Base-by-base conservation (phyloP, 2,113 vertebrate genomes). In the Urocynchramus pylzowi region DNA sequence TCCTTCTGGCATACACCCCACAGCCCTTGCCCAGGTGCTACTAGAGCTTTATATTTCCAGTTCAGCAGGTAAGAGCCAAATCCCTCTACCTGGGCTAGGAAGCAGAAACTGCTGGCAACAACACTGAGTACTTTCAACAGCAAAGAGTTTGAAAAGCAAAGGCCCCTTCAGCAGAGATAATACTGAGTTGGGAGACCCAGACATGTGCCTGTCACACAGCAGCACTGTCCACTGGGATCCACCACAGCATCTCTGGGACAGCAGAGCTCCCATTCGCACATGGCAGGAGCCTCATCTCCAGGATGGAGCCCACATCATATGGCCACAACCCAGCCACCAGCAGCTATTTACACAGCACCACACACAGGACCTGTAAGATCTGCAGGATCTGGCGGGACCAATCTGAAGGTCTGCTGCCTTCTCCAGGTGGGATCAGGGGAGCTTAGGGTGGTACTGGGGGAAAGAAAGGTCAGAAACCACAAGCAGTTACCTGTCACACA, bases 331-430 rank as follows among this genome's bases (percentile, higher is more conserved):
- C 87, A 41, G 82, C 60, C 78, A 27, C 39, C 52, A n/a, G 65
- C 70, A 87, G 52, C 11, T 49, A 57, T 18, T 67, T 31, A 50
- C 61, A 71, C 18, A 70, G 78, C 56, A 74, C 44, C 12, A 5
- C 3, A 3, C 42, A 9, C 1, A 8, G 35, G 57, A 50, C 28
- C 35, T 41, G 41, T 49, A 37, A 67, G 67, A 61, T 35, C 47
- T 31, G 41, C 39, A 42, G n/a, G 2, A 0, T n/a, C n/a, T 16
- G 23, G 16, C 24, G 47, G 52, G 56, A 86, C 39, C 0, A 0
- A 63, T 22, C 41, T 57, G 35, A 47, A 17, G 26, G 20, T 19
- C 68, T 64, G 22, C 67, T 42, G 56, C 56, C 65, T 87, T 63
- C 56, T 56, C 35, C 18, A 70, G 60, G 59, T 44, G 52, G 13